phyloP scores from a whole-genome alignment of 1,140 invertebrate species.

The Mesaphorura yosii region DNA sequence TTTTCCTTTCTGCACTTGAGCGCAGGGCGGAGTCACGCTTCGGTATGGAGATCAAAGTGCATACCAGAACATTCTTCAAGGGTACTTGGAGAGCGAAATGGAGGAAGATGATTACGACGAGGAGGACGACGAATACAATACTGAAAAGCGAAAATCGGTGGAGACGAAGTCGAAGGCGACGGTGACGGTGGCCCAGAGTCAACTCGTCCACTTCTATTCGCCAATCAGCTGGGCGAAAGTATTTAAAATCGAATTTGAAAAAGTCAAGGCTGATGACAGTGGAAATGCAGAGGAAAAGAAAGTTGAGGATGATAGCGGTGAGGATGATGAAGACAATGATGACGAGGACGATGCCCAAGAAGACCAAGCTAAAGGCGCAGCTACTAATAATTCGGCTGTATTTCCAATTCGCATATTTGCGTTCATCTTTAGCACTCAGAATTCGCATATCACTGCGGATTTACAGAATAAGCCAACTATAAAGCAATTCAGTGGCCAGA shows the following conservation, averaged over 20 bases:
- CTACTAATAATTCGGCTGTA: background rate
- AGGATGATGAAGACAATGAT: slow-evolving; percentile 14
- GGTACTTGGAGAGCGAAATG: slow-evolving; percentile 30
- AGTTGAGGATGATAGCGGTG: background rate
- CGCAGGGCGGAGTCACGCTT: slow-evolving; percentile 23
- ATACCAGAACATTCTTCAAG: slow-evolving; percentile 25
- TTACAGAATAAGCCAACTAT: background rate
- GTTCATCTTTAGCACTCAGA: slow-evolving; percentile 12
- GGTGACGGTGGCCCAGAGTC: slow-evolving; percentile 19
- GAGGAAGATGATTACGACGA: slow-evolving; percentile 34
- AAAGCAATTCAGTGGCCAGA: background rate
- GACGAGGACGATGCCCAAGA: background rate
- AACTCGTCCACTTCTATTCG: slow-evolving; percentile 30
- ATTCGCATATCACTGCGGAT: slow-evolving; percentile 13
- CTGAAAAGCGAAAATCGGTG: background rate
- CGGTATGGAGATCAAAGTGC: slow-evolving; percentile 19
- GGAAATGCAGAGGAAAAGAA: slow-evolving; percentile 6
- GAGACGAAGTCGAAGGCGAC: background rate
- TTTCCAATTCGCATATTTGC: slow-evolving; percentile 20
- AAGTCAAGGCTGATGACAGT: background rate
- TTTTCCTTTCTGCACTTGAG: no score
- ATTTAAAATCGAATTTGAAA: slow-evolving; percentile 26
- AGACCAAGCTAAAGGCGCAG: background rate
- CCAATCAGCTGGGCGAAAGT: slow-evolving; percentile 21
- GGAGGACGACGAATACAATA: background rate